Conservation (phyloP, 2,797 vertebrate genomes). For the Antennarius maculatus region DNA sequence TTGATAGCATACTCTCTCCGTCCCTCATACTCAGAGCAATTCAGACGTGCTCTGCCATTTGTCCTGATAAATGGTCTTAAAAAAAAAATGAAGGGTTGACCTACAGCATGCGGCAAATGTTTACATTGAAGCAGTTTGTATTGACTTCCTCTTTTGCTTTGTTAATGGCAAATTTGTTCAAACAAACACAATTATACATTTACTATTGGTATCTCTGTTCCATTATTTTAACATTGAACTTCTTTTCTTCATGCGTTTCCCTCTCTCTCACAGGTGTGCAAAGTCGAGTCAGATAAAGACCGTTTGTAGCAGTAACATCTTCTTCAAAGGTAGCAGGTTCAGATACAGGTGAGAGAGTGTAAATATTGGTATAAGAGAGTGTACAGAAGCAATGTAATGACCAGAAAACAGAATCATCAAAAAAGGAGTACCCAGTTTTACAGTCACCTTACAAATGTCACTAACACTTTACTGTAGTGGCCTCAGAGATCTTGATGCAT, state of each 20-base stretch:
- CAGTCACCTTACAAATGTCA: no score
- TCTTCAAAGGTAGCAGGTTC: slow-evolving; percentile 99
- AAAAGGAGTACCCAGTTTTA: background rate
- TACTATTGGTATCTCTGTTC: background rate
- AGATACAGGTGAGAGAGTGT: slow-evolving; percentile 88
- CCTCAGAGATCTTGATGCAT: background rate
- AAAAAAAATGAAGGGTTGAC: slow-evolving; percentile 28
- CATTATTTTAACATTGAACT: slow-evolving; percentile 1
- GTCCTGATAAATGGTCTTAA: slow-evolving; percentile 38
- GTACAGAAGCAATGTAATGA: background rate
- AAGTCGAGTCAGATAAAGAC: slow-evolving; percentile 99
- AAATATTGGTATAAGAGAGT: no score
- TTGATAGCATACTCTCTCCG: slow-evolving; percentile 14
- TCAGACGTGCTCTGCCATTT: slow-evolving; percentile 33
- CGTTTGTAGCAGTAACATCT: slow-evolving; percentile 97
- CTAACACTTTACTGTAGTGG: background rate
- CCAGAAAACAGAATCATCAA: background rate
- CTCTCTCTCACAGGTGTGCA: slow-evolving; percentile 85
- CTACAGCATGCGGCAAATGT: slow-evolving; percentile 6
- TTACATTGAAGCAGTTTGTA: slow-evolving; percentile 15
- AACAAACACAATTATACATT: background rate
- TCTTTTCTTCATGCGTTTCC: slow-evolving; percentile 16
- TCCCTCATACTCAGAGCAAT: background rate
- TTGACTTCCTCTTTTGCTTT: slow-evolving; percentile 3
- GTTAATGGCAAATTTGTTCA: background rate